phyloP scores from a whole-genome alignment of 2,888 invertebrate species.

The Heliconius hortense region DNA sequence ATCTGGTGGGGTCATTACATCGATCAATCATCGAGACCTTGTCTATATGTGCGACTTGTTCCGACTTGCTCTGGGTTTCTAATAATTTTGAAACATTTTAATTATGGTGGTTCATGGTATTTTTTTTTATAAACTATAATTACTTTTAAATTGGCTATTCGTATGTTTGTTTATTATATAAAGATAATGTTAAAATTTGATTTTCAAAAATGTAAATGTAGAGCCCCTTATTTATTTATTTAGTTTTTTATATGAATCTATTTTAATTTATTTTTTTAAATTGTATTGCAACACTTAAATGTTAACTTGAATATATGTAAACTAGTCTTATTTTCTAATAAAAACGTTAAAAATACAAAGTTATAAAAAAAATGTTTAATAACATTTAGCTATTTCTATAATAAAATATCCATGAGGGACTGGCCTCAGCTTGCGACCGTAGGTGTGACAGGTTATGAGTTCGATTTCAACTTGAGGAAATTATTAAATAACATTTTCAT shows the following conservation, averaged over 20 bases:
- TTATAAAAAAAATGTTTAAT: too few species aligned
- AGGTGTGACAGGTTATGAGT: too few species aligned
- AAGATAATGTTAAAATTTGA: neutral
- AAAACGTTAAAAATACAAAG: too few species aligned
- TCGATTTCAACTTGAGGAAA: too few species aligned
- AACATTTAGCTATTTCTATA: too few species aligned
- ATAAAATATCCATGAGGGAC: too few species aligned
- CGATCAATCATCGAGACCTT: constrained; percentile 69
- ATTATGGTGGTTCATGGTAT: constrained; percentile 43
- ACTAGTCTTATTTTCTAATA: too few species aligned
- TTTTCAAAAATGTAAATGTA: neutral
- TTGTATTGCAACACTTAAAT: too few species aligned
- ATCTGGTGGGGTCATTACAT: constrained; percentile 63
- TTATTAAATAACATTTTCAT: too few species aligned
- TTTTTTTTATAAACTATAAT: constrained; percentile 29
- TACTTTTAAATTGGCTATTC: constrained; percentile 21
- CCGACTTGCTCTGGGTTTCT: constrained; percentile 45
- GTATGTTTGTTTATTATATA: neutral
- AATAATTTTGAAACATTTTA: constrained; percentile 43
- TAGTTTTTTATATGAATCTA: neutral
- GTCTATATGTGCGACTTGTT: constrained; percentile 46
- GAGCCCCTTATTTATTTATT: neutral
- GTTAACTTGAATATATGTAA: too few species aligned
- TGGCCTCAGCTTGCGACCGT: too few species aligned
- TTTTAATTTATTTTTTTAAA: too few species aligned